A percentile compares a stretch with the other conserved stretches of the same genome.
These are phyloP conservation scores for Aspidiotus destructor DNA, from an alignment of 2,888 invertebrate species.

Conservation along the genomic window DNA sequence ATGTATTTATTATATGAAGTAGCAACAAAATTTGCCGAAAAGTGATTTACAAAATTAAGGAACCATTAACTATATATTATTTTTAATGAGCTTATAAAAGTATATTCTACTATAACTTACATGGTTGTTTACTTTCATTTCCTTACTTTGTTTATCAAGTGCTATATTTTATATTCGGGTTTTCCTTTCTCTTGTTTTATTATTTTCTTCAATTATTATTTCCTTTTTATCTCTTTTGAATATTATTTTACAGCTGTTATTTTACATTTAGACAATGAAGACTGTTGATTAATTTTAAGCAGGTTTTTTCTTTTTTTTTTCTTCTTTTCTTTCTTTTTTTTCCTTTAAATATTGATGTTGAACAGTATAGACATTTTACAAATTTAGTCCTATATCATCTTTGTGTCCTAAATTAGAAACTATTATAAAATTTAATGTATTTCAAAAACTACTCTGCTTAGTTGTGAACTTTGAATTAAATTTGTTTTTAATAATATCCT, in stretches of 20 bases:
- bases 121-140: not conserved
- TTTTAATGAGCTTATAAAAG: constrained; percentile 19
- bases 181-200: constrained; percentile 14
- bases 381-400: too few relatives aligned
- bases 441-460: too few relatives aligned
- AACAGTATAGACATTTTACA: too few relatives aligned
- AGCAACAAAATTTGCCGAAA: too few relatives aligned
- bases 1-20: not conserved
- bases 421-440: too few relatives aligned
- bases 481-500: too few relatives aligned
- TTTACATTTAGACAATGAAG: constrained; percentile 32
- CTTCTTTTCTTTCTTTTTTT: constrained; percentile 5
- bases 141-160: not conserved
- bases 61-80: constrained; percentile 23
- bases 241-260: constrained; percentile 31
- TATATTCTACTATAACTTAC: not conserved
- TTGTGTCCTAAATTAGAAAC: too few relatives aligned
- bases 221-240: constrained; percentile 24
- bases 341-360: too few relatives aligned
- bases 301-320: constrained; percentile 8
- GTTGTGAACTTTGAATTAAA: too few relatives aligned
- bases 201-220: constrained; percentile 15
- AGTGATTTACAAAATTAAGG: not conserved
- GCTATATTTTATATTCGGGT: too few relatives aligned
- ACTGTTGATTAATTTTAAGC: constrained; percentile 32